These are phyloP conservation scores for Salminus brasiliensis DNA, from an alignment of 2,113 vertebrate genomes.

Conservation along the genomic window DNA sequence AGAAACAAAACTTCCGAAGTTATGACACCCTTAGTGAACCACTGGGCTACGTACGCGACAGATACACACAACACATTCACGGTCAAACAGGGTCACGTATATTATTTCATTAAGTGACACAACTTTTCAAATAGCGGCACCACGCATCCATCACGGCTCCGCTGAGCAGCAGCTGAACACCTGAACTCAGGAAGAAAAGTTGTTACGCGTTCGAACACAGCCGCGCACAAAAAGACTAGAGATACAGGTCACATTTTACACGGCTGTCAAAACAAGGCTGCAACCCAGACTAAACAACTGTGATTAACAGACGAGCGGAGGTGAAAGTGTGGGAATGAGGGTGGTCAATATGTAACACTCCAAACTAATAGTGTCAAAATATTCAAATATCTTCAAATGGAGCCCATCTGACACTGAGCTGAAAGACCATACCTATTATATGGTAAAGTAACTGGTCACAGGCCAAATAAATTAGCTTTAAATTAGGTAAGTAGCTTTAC, in stretches of 20 bases:
- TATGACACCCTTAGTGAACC: conserved; percentile 27
- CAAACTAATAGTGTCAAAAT: not conserved
- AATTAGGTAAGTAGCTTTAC: too few relatives aligned
- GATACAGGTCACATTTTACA: conserved; percentile 47
- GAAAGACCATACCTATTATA: too few relatives aligned
- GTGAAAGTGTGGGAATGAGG: conserved; percentile 44
- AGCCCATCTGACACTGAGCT: not conserved
- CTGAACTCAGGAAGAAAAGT: conserved; percentile 18
- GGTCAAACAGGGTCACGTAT: conserved; percentile 39
- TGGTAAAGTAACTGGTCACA: too few relatives aligned
- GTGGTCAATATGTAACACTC: not conserved
- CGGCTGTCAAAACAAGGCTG: conserved; percentile 69
- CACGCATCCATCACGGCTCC: not conserved
- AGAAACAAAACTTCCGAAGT: conserved; percentile 53
- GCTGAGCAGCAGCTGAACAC: not conserved
- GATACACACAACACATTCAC: conserved; percentile 18
- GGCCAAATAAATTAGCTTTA: too few relatives aligned
- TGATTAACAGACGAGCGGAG: conserved; percentile 3
- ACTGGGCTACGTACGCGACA: conserved; percentile 18
- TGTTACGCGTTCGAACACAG: not conserved
- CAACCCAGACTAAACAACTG: conserved; percentile 71
- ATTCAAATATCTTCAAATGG: not conserved
- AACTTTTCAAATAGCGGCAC: conserved; percentile 6
- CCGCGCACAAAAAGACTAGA: not conserved
- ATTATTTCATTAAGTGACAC: conserved; percentile 39